A percentile compares a stretch with the other conserved stretches of the same genome.
Conservation (phyloP, 2,113 vertebrate species). For the Oxyura jamaicensis region DNA sequence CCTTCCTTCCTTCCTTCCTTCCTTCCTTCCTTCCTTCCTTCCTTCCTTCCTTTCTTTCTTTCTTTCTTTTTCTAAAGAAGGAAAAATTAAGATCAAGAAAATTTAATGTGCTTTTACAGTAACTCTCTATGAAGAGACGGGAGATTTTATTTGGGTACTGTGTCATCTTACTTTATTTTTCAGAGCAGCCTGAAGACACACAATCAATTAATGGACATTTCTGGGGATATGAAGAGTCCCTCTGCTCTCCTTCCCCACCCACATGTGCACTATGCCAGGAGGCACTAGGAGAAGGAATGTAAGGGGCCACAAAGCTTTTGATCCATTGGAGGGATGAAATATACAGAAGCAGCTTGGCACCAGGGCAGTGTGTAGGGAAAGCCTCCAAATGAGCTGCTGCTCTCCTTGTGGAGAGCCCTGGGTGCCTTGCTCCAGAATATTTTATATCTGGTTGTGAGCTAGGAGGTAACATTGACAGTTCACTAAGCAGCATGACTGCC, state of each 20-base stretch:
- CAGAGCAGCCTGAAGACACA: background rate
- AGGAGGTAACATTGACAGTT: background rate
- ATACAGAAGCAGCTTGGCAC: background rate
- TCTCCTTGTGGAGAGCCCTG: background rate
- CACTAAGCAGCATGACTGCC: background rate
- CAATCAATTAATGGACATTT: background rate
- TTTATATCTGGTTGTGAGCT: background rate
- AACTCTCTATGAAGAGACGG: background rate
- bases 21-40: too few relatives aligned
- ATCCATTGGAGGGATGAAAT: background rate
- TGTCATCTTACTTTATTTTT: background rate
- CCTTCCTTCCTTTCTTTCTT: too few relatives aligned
- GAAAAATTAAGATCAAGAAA: background rate
- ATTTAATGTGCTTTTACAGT: background rate
- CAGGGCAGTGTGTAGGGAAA: background rate
- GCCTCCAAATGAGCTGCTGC: accelerated
- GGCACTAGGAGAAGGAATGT: background rate
- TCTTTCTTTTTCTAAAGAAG: background rate
- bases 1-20: too few relatives aligned
- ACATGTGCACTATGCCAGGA: accelerated
- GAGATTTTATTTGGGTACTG: background rate
- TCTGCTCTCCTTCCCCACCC: background rate
- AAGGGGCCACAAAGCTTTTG: background rate
- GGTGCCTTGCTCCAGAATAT: background rate
- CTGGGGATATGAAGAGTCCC: background rate